Evolutionary conservation across 2,113 vertebrate genomes (phyloP), one percentile per base, ranked within the genome.

Genomic region (Aphyosemion australe): DNA sequence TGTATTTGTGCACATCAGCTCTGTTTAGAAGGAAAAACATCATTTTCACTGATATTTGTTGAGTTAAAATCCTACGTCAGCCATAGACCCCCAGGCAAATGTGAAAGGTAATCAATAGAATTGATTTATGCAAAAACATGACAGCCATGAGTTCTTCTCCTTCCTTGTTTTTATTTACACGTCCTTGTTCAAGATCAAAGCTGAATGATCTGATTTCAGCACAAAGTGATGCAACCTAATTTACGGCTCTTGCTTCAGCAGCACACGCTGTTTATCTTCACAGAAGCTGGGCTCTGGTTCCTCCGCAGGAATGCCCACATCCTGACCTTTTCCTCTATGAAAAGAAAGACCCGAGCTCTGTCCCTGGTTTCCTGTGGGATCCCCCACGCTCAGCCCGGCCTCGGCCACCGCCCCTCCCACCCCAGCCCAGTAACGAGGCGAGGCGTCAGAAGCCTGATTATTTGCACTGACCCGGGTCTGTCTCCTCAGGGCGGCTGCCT

Each of bases 401-500:
- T 50, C 46, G 20, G 20, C 39, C 48, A 9, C 46, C 11, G 6
- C 12, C 15, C 21, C 34, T 69, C 52, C 58, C 64, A 26, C 13
- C 52, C 48, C 75, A 12, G 39, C 76, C 74, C 88, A 77, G 87
- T 92, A 93, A 94, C 88, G 84, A 91, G 92, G 87, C 83, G 69
- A 94, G 91, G 91, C 93, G 91, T 94, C 91, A 90, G 80, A 91
- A 89, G 88, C 81, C 84, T 82, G 80, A 91, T 84, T 94, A 92
- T 92, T 92, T 88, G 88, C 72, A 84, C 86, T 93, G 94, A 91
- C 89, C 85, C 82, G 66, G 88, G 92, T 92, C 92, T 84, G 85
- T 90, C 92, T 90, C 90, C 86, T 89, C 62, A 4, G 72, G 81
- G 80, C 55, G 72, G 84, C 85, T 70, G 83, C 87, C 84, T 80